A percentile compares a stretch with the other conserved stretches of the same genome.
phyloP scores from a whole-genome alignment of 2,113 vertebrate genomes.

The Crotalus horridus region DNA sequence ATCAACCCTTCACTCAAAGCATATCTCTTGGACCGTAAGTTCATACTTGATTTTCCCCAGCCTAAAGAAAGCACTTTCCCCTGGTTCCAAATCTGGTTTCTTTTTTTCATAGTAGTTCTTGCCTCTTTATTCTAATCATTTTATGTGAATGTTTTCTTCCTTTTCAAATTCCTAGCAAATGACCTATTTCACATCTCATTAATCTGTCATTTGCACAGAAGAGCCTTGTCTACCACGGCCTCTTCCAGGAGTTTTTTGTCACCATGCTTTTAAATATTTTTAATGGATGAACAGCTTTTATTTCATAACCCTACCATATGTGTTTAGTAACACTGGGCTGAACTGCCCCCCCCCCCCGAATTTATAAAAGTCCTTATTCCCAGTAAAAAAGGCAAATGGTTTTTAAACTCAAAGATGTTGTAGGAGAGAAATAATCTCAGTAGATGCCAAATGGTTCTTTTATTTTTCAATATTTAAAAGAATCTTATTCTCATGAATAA shows the following conservation, averaged over 20 bases:
- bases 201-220: not conserved
- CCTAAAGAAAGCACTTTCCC: not conserved
- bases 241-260: not conserved
- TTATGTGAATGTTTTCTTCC: not conserved
- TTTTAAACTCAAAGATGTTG: not conserved
- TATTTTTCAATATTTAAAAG: not conserved
- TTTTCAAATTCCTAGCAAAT: not conserved
- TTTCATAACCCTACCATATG: not conserved
- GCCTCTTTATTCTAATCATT: not conserved
- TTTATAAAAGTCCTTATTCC: not conserved
- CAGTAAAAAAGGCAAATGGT: not conserved
- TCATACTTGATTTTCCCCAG: not conserved
- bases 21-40: not conserved
- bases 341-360: not conserved
- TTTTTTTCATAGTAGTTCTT: not conserved
- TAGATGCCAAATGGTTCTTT: not conserved
- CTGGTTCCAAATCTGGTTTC: not conserved
- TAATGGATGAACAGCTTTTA: not conserved
- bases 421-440: not conserved
- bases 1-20: not conserved
- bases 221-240: not conserved
- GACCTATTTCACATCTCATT: not conserved
- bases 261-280: not conserved
- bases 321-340: not conserved
- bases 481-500: not conserved